A percentile compares a stretch with the other conserved stretches of the same genome.
These are phyloP conservation scores for Phalanger gymnotis DNA, from an alignment of 2,797 vertebrate genomes.

Conservation along the genomic window DNA sequence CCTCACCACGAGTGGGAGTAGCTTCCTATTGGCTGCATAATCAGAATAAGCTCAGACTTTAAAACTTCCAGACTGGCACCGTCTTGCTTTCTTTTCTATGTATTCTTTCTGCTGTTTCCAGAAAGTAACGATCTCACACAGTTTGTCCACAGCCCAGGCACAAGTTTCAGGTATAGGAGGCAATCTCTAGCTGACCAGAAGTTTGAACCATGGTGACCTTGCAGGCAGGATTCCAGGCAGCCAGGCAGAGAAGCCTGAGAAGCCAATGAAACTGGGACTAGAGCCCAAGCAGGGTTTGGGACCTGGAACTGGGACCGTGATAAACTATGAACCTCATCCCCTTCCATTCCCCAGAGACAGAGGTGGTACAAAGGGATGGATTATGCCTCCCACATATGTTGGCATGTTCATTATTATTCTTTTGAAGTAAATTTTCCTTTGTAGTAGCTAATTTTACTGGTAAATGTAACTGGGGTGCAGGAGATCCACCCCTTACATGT, in stretches of 20 bases:
- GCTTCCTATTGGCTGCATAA: background rate
- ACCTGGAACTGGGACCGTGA: background rate
- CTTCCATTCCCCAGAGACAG: background rate
- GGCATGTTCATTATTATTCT: background rate
- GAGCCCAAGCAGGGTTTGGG: background rate
- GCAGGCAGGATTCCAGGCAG: background rate
- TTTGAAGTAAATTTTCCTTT: background rate
- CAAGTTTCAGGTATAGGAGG: background rate
- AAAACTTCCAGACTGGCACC: background rate
- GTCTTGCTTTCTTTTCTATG: background rate
- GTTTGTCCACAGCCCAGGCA: background rate
- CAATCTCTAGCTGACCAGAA: background rate
- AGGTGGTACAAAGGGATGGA: background rate
- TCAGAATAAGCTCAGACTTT: background rate
- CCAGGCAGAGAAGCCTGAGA: background rate
- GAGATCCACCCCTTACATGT: background rate
- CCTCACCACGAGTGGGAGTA: background rate
- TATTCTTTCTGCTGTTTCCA: background rate
- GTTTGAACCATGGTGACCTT: background rate
- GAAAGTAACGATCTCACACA: background rate
- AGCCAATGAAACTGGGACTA: background rate
- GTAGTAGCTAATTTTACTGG: background rate
- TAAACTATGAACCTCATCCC: background rate
- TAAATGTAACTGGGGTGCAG: background rate
- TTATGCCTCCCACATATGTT: background rate